Evolutionary conservation across 2,113 vertebrate species (phyloP), one percentile per base, ranked within the genome.

Genomic region (Solea senegalensis): DNA sequence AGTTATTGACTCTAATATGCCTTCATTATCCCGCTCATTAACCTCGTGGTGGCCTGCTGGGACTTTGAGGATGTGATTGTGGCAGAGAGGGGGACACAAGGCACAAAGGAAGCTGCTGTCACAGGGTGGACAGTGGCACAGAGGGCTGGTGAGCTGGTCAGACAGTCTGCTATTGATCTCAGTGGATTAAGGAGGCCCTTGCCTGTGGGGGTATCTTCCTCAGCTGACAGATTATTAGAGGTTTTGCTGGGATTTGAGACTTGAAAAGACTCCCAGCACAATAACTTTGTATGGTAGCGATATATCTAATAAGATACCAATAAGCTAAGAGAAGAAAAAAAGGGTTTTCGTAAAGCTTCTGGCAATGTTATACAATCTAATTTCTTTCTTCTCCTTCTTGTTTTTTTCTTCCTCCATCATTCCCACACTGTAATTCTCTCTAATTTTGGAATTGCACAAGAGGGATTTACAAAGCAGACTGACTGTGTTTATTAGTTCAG

Each of bases 241-340:
- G 90, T 83, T 94, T 94, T 93, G 83, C 92, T 84, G 80, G 85
- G 92, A 93, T 93, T 91, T 93, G 69, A 81, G 77, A 88, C 78
- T 90, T 80, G 80, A 90, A 90, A 91, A 85, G 82, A 91, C 89
- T 92, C 90, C 83, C 87, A 90, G 88, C 90, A 92, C 91, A 94
- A 93, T 93, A 91, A 90, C 83, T 82, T 78, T 81, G 73, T 90
- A 89, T 89, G 88, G 84, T 58, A 83, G 81, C 92, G 86, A 92
- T 87, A 90, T 91, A 89, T 92, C 86, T 90, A 92, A 92, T 92
- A 92, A 92, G 85, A 92, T 92, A 92, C 88, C 90, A 91, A 89
- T 91, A 89, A 89, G 85, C 86, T 89, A 64, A 82, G 58, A 56
- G 46, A 50, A 52, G 54, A 57, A 65, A 83, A 81, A 72, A 78